Evolutionary conservation across 2,113 vertebrate genomes (phyloP).

Genomic region (Ibidorhyncha struthersii): DNA sequence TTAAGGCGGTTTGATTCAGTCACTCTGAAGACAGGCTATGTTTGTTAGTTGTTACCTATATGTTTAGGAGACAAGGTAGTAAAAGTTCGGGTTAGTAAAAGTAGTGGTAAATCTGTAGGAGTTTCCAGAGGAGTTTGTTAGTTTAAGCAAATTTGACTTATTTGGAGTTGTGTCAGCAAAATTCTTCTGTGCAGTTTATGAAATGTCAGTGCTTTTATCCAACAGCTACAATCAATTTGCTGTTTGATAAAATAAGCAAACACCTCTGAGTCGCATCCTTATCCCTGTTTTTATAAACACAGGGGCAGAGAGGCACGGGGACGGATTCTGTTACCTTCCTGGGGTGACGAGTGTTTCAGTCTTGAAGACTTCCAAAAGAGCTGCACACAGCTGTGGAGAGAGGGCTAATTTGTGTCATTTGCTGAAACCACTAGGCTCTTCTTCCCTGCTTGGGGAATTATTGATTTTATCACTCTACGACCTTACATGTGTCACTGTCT

Average conservation of each 20-base stretch:
- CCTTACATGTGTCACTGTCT: constrained; percentile 47
- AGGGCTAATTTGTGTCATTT: constrained; percentile 58
- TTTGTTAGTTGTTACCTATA: neutral
- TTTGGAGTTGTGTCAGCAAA: constrained; percentile 13
- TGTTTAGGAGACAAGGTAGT: neutral
- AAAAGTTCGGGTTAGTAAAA: neutral
- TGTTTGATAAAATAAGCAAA: constrained; percentile 47
- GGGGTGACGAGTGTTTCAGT: constrained; percentile 9
- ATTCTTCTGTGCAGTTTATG: neutral
- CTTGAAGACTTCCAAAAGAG: constrained; percentile 32
- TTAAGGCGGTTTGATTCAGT: neutral
- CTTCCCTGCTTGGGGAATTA: constrained; percentile 62
- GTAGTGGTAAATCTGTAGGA: neutral
- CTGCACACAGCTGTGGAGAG: neutral
- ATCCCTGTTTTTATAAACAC: neutral
- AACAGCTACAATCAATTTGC: constrained; percentile 48
- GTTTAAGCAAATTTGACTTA: constrained; percentile 14
- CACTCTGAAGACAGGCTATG: neutral
- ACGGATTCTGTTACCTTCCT: constrained; percentile 3
- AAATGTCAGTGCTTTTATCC: constrained; percentile 35
- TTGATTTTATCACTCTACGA: constrained; percentile 56
- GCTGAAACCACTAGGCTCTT: constrained; percentile 49
- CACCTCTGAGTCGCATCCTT: neutral
- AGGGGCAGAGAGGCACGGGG: neutral
- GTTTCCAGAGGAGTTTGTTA: neutral